A percentile compares a stretch with the other conserved stretches of the same genome.
These are phyloP conservation scores for Aplochiton taeniatus DNA, from an alignment of 2,797 vertebrate species.

Conservation along the genomic window DNA sequence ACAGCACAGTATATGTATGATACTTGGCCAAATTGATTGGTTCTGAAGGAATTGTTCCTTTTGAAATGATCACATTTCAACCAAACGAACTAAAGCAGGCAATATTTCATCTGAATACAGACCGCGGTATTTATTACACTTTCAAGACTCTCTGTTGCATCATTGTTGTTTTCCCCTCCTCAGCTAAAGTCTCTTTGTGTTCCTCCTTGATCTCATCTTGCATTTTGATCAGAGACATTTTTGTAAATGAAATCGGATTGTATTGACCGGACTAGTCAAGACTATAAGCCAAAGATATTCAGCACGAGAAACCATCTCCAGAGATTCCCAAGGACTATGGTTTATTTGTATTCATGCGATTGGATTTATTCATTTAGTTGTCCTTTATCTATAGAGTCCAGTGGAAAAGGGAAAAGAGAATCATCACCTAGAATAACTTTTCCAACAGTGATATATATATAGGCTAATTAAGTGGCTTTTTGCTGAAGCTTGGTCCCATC, in stretches of 20 bases:
- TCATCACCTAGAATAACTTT: neutral
- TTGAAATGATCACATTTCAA: constrained; percentile 17
- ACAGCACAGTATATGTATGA: constrained; percentile 26
- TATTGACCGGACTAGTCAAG: too few species aligned
- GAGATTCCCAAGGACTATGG: neutral
- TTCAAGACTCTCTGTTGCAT: constrained; percentile 10
- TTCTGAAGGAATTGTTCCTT: constrained; percentile 10
- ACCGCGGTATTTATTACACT: constrained; percentile 9
- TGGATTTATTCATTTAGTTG: constrained; percentile 5
- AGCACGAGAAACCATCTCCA: too few species aligned
- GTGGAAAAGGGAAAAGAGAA: neutral
- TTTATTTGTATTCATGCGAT: constrained; percentile 8
- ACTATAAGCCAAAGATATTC: too few species aligned
- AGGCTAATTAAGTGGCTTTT: too few species aligned
- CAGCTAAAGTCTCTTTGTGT: too few species aligned
- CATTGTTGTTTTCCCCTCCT: constrained; percentile 3
- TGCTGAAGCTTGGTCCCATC: neutral
- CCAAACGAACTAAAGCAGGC: constrained; percentile 13
- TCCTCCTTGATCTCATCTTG: too few species aligned
- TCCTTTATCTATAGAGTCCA: constrained; percentile 2
- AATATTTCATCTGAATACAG: constrained; percentile 10
- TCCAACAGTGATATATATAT: neutral
- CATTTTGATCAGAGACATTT: too few species aligned
- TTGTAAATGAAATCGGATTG: too few species aligned
- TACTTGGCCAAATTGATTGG: constrained; percentile 1